Evolutionary conservation across 2,888 invertebrate genomes (phyloP), one percentile per base, ranked within the genome.

Genomic region (Dendrolimus pini): DNA sequence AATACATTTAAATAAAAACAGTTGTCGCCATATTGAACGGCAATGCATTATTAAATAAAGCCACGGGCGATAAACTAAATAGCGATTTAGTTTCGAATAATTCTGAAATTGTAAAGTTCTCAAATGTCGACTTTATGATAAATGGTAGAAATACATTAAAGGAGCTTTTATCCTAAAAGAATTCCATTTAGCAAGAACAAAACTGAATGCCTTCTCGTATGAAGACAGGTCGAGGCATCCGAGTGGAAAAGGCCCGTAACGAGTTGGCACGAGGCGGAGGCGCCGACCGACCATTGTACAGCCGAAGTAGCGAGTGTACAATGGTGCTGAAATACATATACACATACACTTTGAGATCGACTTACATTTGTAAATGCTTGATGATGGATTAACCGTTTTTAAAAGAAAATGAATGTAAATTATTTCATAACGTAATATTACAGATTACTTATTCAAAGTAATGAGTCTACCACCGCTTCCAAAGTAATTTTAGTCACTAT

Each of bases 241-340:
- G 53, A 56, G 61, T 55, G 62, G 60, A 62, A 61, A 57, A 54
- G 58, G 54, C 18, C 64, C 68, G 72, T 81, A 80, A 80, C 79
- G 80, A 80, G 76, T 73, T 70, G 70, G 70, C 74, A 65, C 65
- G 66, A 62, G 61, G 60, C 58, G 57, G 59, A 56, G 59, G 53
- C 52, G 54, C 59, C 55, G 55, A 58, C 41, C 55, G 56, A n/a
- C 47, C 14, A 56, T 58, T 58, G 54, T 57, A 30, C 47, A 55
- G 41, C 58, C 41, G 3, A 58, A 52, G 55, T 42, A 54, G 41
- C 55, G 12, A 47, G 47, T 30, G 30, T 47, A 47, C 47, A 10
- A 47, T 12, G 12, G 12, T 47, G 47, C 47, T 47, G 47, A 12
- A 47, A 12, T 12, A 47, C 47, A 47, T 8, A 47, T 9, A 47